A percentile compares a stretch with the other conserved stretches of the same genome.
Conservation (phyloP, 2,888 invertebrate genomes). For the Gortyna flavago region DNA sequence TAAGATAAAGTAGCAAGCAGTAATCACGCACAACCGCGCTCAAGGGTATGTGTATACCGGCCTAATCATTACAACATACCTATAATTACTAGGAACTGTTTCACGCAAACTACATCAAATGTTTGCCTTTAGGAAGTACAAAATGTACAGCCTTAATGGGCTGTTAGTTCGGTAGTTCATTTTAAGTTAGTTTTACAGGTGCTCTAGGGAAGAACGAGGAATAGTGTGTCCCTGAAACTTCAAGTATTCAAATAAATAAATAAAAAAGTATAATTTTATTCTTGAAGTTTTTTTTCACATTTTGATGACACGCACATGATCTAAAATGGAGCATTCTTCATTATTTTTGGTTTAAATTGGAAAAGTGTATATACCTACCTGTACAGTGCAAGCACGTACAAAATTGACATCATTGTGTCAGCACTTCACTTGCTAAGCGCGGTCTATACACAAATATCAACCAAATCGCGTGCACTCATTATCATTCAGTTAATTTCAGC, state of each 20-base stretch:
- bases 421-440: no score
- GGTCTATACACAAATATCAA: no score
- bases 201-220: neutral
- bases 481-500: no score
- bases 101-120: constrained; percentile 47
- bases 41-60: constrained; percentile 68
- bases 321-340: neutral
- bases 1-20: constrained; percentile 64
- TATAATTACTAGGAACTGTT: constrained; percentile 52
- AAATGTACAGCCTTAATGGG: neutral
- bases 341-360: neutral
- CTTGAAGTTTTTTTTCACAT: neutral
- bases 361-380: no score
- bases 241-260: neutral
- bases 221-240: neutral
- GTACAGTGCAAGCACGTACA: no score
- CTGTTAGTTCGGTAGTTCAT: neutral
- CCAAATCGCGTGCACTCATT: no score
- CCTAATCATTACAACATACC: constrained; percentile 66
- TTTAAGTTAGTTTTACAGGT: neutral
- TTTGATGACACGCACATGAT: neutral
- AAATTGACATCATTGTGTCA: no score
- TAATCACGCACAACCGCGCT: constrained; percentile 71
- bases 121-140: constrained; percentile 26
- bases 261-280: no score